Evolutionary conservation across 2,797 vertebrate genomes (phyloP), one percentile per base, ranked within the genome.

Genomic region (Diglossa cyanea): DNA sequence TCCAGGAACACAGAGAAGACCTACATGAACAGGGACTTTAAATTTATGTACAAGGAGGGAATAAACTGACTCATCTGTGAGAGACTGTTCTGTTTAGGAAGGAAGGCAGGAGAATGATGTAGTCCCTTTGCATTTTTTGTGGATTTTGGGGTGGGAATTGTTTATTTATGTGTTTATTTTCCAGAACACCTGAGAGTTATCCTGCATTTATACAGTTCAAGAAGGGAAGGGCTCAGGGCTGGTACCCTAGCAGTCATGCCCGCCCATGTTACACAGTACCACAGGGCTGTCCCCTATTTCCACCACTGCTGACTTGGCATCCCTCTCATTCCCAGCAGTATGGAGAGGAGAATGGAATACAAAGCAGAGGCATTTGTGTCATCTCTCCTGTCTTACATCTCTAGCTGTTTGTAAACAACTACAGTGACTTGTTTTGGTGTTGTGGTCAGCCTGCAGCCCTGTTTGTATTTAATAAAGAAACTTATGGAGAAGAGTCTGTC

Each of bases 1-100:
- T 96, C 96, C 94, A 94, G 95, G 91, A 95, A 92, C 93, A 65
- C 93, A 72, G 87, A 97, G 95, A 97, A 96, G 96, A 96, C 93
- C 95, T 93, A 93, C 94, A 90, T 48, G 95, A 93, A 95, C 91
- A 94, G 93, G 91, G 95, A 74, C 67, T 76, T 88, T 86, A 86
- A 87, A 78, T 15, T 95, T 82, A 62, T 90, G 89, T 80, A 39
- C 66, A 42, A 93, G 72, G 79, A 91, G 91, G 87, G 82, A 83
- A 89, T 88, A 62, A 90, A 88, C 75, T 80, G 82, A 75, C 50
- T 96, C 37, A 7, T 81, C 60, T 90, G 47, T 84, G 70, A 87
- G 93, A 75, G 73, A 58, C 73, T 7, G 12, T 88, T 72, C 89
- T 81, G 33, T 93, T 92, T 91, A 93, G 95, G 89, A 87, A 95